Evolutionary conservation across 1,140 invertebrate species (phyloP).

Genomic region (Drosophila grimshawi): DNA sequence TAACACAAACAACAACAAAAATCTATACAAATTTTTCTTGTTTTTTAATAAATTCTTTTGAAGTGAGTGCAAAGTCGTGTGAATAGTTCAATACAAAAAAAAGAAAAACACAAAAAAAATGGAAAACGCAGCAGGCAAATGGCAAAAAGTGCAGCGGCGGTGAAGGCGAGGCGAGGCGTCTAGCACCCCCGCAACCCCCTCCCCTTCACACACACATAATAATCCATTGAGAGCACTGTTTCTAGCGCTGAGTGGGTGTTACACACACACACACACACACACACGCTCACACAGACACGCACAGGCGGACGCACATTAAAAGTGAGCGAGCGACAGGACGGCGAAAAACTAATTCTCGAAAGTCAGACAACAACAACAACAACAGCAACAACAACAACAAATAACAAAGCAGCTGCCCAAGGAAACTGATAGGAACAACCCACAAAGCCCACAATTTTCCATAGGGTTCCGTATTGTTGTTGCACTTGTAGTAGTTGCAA

Average conservation of each 20-base stretch:
- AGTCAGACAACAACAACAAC: conserved; percentile 18
- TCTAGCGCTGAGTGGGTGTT: conserved; percentile 37
- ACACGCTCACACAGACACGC: not conserved
- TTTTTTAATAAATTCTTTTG: conserved; percentile 65
- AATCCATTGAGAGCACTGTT: conserved; percentile 9
- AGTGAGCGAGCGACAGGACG: conserved; percentile 4
- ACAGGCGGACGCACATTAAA: conserved; percentile 16
- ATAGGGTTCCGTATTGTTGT: not conserved
- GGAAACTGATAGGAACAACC: not conserved
- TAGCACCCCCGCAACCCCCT: conserved; percentile 31
- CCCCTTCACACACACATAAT: not conserved
- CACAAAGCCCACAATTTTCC: not conserved
- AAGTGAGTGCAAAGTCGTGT: conserved; percentile 46
- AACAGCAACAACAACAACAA: conserved; percentile 26
- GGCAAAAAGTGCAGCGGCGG: conserved; percentile 53
- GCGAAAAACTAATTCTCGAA: conserved; percentile 20
- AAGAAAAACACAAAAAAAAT: conserved; percentile 17
- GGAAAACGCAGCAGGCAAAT: conserved; percentile 55
- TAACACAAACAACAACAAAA: conserved; percentile 19
- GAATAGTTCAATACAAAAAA: conserved; percentile 19
- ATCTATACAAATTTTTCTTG: conserved; percentile 9
- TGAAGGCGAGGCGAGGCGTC: conserved; percentile 75
- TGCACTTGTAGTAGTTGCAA: conserved; percentile 4
- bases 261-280: conserved; percentile 34
- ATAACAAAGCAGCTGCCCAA: conserved; percentile 20